phyloP scores from a whole-genome alignment of 2,797 vertebrate genomes.

The Alcedo atthis region DNA sequence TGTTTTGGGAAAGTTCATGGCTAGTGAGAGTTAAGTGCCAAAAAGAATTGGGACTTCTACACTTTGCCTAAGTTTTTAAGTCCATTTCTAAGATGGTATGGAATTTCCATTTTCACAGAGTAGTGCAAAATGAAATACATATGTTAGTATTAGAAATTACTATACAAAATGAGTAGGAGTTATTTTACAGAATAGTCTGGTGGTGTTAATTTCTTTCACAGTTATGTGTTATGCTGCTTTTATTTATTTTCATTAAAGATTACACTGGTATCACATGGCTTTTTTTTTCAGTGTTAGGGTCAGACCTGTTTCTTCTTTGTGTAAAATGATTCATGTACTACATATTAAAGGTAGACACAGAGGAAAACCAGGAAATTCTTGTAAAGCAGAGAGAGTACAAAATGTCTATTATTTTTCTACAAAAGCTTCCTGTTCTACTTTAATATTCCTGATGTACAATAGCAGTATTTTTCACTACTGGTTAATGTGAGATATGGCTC shows the following conservation, averaged over 20 bases:
- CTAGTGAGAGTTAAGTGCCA: neutral
- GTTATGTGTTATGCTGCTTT: accelerated
- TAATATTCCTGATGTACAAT: neutral
- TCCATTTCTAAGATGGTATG: neutral
- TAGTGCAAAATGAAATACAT: neutral
- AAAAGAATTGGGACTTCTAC: neutral
- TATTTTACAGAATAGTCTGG: neutral
- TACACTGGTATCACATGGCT: neutral
- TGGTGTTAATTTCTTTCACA: neutral
- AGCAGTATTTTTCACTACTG: neutral
- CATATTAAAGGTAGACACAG: neutral
- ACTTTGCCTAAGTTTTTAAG: neutral
- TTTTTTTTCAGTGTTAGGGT: neutral
- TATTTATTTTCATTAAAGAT: neutral
- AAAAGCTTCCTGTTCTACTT: neutral
- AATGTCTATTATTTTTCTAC: neutral
- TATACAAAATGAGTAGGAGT: neutral
- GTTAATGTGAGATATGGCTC: neutral
- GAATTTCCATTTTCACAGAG: neutral
- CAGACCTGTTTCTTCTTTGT: neutral
- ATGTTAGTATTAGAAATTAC: neutral
- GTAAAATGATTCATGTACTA: neutral
- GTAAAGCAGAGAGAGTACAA: neutral
- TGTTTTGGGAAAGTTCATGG: neutral
- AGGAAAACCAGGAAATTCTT: neutral